Evolutionary conservation across 2,888 invertebrate genomes (phyloP).

Genomic region (Phyto melanocephala): DNA sequence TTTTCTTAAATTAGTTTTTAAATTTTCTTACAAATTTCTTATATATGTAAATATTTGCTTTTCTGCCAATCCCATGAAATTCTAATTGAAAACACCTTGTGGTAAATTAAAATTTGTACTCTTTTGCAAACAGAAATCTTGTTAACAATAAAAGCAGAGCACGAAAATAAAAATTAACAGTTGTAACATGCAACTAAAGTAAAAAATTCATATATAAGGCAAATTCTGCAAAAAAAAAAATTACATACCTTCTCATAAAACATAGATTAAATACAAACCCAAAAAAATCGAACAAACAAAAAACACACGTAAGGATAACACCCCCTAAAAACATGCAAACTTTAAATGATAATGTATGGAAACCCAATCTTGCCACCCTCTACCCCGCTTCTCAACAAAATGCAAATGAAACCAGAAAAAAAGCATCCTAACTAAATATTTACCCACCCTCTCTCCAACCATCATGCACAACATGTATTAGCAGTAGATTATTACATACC

Average conservation of each 20-base stretch:
- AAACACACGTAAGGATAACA: constrained; percentile 1
- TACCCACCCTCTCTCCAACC: constrained; percentile 7
- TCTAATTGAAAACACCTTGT: constrained; percentile 34
- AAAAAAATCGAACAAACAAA: background rate
- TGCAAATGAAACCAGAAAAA: constrained; percentile 32
- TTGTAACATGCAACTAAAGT: constrained; percentile 41
- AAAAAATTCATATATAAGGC: constrained; percentile 22
- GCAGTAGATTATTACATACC: constrained; percentile 37
- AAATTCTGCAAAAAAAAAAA: constrained; percentile 1
- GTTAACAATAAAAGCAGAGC: background rate
- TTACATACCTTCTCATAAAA: background rate
- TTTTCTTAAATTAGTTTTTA: background rate
- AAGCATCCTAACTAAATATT: constrained; percentile 35
- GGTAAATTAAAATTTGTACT: constrained; percentile 24
- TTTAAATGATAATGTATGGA: background rate
- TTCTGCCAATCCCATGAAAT: background rate
- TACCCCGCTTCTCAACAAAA: constrained; percentile 26
- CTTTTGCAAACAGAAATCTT: constrained; percentile 3
- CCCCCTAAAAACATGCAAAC: background rate
- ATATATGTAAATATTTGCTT: background rate
- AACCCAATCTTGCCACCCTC: background rate
- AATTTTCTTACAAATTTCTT: background rate
- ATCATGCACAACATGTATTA: constrained; percentile 24
- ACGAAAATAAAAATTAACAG: background rate
- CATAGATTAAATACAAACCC: constrained; percentile 14